Conservation (phyloP, 92 coral and sea anemone genomes). For the Ricordea florida region DNA sequence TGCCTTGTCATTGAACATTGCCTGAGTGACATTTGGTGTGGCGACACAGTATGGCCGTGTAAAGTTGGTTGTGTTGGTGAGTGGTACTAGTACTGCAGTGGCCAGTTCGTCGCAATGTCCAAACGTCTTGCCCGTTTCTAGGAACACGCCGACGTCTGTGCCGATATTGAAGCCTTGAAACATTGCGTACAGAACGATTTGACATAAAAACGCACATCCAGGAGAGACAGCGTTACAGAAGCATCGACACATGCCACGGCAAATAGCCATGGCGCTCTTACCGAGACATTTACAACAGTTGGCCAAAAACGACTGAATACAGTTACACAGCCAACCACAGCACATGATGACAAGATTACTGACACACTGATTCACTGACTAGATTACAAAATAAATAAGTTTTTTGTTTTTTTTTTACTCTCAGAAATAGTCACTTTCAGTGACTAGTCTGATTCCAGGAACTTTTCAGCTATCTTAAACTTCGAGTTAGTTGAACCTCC, state of each 20-base stretch:
- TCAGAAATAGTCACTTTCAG: too few relatives aligned
- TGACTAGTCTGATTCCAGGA: too few relatives aligned
- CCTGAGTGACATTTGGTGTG: constrained; percentile 71
- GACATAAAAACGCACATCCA: constrained; percentile 79
- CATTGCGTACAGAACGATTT: constrained; percentile 77
- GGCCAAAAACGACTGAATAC: constrained; percentile 54
- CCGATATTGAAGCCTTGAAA: constrained; percentile 92
- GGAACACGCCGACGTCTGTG: constrained; percentile 84
- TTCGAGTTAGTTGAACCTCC: too few relatives aligned
- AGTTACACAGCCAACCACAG: constrained; percentile 46
- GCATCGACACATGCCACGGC: constrained; percentile 76
- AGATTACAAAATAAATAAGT: too few relatives aligned
- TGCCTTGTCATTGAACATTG: constrained; percentile 63
- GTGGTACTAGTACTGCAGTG: constrained; percentile 46
- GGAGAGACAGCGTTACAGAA: constrained; percentile 86
- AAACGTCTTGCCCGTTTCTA: constrained; percentile 74
- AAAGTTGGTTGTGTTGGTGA: constrained; percentile 62
- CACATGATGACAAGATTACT: constrained; percentile 24
- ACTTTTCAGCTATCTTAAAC: too few relatives aligned
- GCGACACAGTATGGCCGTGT: constrained; percentile 80
- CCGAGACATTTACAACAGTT: constrained; percentile 77
- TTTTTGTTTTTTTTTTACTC: too few relatives aligned
- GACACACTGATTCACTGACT: too few relatives aligned
- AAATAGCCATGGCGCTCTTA: constrained; percentile 70
- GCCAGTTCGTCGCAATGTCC: constrained; percentile 68